A percentile compares a stretch with the other conserved stretches of the same genome.
phyloP scores from a whole-genome alignment of 2,888 invertebrate genomes.

The Eupithecia exiguata region DNA sequence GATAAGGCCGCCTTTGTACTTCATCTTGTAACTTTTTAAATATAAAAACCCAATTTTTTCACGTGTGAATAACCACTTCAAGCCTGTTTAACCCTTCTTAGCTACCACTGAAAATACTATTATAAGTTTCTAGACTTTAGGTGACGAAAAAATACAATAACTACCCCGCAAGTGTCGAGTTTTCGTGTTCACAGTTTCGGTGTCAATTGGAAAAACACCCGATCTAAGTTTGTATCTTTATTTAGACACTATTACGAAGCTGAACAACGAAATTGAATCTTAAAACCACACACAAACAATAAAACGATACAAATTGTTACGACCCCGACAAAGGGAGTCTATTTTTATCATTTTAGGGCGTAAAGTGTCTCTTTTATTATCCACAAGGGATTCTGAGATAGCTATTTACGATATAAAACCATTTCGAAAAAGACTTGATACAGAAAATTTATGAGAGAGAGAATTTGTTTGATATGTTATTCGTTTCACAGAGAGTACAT shows the following conservation, averaged over 20 bases:
- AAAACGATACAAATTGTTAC: constrained; percentile 13
- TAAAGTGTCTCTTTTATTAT: constrained; percentile 43
- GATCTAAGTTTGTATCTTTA: neutral
- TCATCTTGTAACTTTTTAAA: too few species aligned
- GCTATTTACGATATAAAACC: constrained; percentile 28
- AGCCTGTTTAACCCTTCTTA: too few species aligned
- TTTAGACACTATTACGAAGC: neutral
- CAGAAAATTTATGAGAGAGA: constrained; percentile 6
- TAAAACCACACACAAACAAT: constrained; percentile 13
- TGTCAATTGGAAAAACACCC: neutral
- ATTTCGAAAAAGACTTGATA: constrained; percentile 22
- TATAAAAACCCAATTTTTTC: too few species aligned
- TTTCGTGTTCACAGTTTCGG: neutral
- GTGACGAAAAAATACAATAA: neutral
- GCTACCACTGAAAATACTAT: too few species aligned
- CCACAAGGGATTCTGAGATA: constrained; percentile 27
- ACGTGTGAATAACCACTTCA: too few species aligned
- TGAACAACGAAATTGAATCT: constrained; percentile 16
- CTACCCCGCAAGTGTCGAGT: neutral
- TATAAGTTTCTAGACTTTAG: neutral
- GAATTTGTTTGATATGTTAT: neutral
- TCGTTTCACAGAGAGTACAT: neutral
- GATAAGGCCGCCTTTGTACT: too few species aligned
- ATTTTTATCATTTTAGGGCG: constrained; percentile 38
- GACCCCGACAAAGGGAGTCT: constrained; percentile 26